Percentiles rank a stretch among this genome's conserved stretches.
Evolutionary conservation across 2,888 invertebrate species (phyloP).

Genomic region (Melanchra persicariae): DNA sequence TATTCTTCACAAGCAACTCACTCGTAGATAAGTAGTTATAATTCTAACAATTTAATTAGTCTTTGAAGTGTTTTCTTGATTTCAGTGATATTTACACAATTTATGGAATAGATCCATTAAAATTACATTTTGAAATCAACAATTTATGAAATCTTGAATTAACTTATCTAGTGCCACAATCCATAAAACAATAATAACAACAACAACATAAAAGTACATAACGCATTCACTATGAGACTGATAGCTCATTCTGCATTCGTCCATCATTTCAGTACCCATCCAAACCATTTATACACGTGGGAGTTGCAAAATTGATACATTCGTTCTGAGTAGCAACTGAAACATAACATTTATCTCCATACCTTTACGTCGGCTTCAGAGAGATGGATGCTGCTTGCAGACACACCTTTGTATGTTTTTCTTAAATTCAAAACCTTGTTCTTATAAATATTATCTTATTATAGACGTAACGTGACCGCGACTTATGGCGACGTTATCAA

Average conservation of each 20-base stretch:
- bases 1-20: background rate
- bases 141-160: background rate
- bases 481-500: conserved; percentile 7
- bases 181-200: background rate
- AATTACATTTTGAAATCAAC: background rate
- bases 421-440: conserved; percentile 7
- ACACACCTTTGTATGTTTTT: conserved; percentile 21
- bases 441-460: conserved; percentile 10
- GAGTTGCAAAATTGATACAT: conserved; percentile 43
- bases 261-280: conserved; percentile 19
- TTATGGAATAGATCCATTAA: background rate
- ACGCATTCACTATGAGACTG: conserved; percentile 6
- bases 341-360: conserved; percentile 4
- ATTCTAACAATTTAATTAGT: background rate
- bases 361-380: conserved; percentile 3
- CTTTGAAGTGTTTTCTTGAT: background rate
- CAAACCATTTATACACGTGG: conserved; percentile 29
- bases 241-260: conserved; percentile 20
- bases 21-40: too few species aligned
- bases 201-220: conserved; percentile 3
- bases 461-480: background rate
- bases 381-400: conserved; percentile 10
- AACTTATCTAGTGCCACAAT: background rate
- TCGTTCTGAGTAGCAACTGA: conserved; percentile 5
- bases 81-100: background rate